phyloP scores from a whole-genome alignment of 2,888 invertebrate genomes.

The Herminia tarsipennalis region DNA sequence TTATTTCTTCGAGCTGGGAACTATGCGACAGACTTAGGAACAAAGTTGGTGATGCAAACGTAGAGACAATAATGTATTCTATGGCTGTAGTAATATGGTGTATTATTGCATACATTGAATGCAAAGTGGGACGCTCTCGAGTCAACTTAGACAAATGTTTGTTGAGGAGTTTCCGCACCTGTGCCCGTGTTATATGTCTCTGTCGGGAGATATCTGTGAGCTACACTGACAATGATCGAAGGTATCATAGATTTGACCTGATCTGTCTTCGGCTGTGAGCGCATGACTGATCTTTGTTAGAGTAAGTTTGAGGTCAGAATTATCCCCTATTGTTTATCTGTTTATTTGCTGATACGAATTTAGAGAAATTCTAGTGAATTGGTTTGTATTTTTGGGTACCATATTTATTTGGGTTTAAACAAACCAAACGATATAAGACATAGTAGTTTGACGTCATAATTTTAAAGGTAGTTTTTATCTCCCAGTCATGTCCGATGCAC shows the following conservation, averaged over 20 bases:
- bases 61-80: conserved; percentile 24
- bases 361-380: not conserved
- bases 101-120: conserved; percentile 36
- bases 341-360: not conserved
- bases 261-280: conserved; percentile 17
- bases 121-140: conserved; percentile 32
- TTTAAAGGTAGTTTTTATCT: too few relatives aligned
- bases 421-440: too few relatives aligned
- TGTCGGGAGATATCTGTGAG: conserved; percentile 53
- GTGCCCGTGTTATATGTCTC: conserved; percentile 57
- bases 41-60: conserved; percentile 22
- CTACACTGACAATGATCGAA: conserved; percentile 63
- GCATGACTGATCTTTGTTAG: conserved; percentile 11
- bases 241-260: conserved; percentile 36
- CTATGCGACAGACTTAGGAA: conserved; percentile 39
- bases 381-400: too few relatives aligned
- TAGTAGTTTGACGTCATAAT: too few relatives aligned
- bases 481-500: too few relatives aligned
- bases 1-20: conserved; percentile 42
- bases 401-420: too few relatives aligned
- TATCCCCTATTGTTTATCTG: not conserved
- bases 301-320: not conserved
- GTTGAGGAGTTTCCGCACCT: conserved; percentile 60
- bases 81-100: conserved; percentile 32
- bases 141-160: conserved; percentile 65